These are phyloP conservation scores for Ciona savignyi DNA, from an alignment of 23 tunicate genomes.

Conservation along the genomic window DNA sequence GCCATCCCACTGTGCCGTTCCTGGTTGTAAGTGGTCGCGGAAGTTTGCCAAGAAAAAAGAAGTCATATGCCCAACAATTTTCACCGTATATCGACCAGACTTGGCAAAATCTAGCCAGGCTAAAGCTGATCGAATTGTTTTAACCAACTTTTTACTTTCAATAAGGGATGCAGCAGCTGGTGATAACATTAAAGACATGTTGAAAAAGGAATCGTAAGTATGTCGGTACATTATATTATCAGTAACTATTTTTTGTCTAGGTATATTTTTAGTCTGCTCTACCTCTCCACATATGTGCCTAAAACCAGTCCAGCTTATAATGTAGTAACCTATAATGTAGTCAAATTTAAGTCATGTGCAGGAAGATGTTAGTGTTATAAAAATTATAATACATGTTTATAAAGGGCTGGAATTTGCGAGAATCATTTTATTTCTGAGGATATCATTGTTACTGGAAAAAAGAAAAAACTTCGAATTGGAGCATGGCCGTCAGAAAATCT, in stretches of 20 bases:
- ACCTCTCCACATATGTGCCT: no score
- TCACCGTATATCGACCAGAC: not conserved
- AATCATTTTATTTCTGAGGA: not conserved
- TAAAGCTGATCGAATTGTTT: not conserved
- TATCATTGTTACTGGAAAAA: not conserved
- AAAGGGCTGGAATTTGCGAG: conserved; percentile 17
- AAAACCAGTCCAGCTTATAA: no score
- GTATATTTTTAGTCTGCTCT: no score
- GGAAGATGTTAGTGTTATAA: not conserved
- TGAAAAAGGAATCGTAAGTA: conserved; percentile 7
- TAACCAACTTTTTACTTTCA: conserved; percentile 8
- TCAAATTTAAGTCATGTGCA: not conserved
- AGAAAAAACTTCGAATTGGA: not conserved
- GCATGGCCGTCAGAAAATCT: conserved; percentile 9
- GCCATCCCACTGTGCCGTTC: conserved; percentile 1
- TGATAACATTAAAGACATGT: conserved; percentile 6
- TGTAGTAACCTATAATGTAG: no score
- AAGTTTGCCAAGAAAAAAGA: not conserved
- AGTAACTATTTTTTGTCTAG: not conserved
- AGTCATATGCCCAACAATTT: not conserved
- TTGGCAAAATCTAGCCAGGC: not conserved
- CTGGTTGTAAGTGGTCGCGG: conserved; percentile 2
- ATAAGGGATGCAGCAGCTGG: conserved; percentile 14
- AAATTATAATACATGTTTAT: no score
- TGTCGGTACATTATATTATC: not conserved